Evolutionary conservation across 2,888 invertebrate genomes (phyloP).

Genomic region (Drosophila bunnanda): DNA sequence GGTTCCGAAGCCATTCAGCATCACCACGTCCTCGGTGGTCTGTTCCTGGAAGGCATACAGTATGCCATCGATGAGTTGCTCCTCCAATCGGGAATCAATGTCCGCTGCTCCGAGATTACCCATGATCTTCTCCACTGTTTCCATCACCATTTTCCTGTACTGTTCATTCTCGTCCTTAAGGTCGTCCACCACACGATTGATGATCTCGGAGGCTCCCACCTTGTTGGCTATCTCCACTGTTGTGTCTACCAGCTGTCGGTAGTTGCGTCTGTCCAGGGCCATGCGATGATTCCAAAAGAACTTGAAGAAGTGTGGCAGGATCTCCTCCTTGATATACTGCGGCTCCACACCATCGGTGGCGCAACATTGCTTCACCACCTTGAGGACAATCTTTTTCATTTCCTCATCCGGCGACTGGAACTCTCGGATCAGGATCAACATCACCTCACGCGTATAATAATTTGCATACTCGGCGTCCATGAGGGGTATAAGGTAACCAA

Average conservation of each 20-base stretch:
- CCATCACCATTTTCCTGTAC: constrained; percentile 99
- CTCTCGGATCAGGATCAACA: constrained; percentile 97
- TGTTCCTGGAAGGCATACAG: constrained; percentile 99
- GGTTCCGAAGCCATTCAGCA: constrained; percentile 99
- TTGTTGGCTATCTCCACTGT: constrained; percentile 99
- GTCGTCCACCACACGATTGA: constrained; percentile 99
- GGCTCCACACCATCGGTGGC: constrained; percentile 99
- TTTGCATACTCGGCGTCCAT: constrained; percentile 99
- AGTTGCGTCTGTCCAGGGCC: constrained; percentile 99
- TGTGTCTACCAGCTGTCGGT: constrained; percentile 98
- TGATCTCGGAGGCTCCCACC: constrained; percentile 99
- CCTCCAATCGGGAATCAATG: constrained; percentile 98
- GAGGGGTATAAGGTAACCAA: constrained; percentile 98
- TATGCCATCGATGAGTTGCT: constrained; percentile 99
- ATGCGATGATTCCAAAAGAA: constrained; percentile 99
- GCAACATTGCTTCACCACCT: constrained; percentile 99
- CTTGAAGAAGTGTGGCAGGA: constrained; percentile 98
- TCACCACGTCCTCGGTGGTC: constrained; percentile 99
- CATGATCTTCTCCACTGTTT: constrained; percentile 99
- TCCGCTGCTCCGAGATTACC: constrained; percentile 98
- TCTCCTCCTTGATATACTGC: constrained; percentile 99
- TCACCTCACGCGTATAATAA: constrained; percentile 98
- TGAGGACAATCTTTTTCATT: constrained; percentile 99
- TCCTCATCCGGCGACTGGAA: constrained; percentile 99
- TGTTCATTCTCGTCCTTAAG: constrained; percentile 99